phyloP scores from a whole-genome alignment of 2,888 invertebrate genomes.

The Sabatieria punctata region DNA sequence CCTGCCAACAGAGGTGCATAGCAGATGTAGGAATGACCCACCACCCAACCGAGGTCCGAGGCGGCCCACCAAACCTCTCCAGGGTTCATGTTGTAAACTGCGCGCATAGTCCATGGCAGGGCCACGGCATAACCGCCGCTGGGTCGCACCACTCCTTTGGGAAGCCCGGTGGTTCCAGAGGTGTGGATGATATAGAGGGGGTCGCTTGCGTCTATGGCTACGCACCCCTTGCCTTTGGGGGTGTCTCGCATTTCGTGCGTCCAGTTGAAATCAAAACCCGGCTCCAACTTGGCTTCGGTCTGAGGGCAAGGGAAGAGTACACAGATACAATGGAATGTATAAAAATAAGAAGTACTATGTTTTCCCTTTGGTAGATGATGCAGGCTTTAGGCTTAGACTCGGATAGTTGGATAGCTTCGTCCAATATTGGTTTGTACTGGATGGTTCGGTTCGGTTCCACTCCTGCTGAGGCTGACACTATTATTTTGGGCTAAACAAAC shows the following conservation, averaged over 20 bases:
- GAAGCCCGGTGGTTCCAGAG: constrained; percentile 40
- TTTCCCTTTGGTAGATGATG: constrained; percentile 61
- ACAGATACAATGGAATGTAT: no score
- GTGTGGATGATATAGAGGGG: constrained; percentile 81
- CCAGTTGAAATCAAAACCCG: constrained; percentile 55
- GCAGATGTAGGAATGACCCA: constrained; percentile 83
- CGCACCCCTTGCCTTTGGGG: constrained; percentile 52
- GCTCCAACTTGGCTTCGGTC: constrained; percentile 23
- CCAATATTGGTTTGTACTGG: constrained; percentile 58
- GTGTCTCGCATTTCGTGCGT: constrained; percentile 49
- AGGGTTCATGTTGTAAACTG: constrained; percentile 50
- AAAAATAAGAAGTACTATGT: constrained; percentile 38
- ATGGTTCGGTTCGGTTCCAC: constrained; percentile 69
- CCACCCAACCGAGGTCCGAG: constrained; percentile 53
- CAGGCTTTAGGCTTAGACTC: constrained; percentile 56
- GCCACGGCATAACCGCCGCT: constrained; percentile 71
- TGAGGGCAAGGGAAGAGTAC: constrained; percentile 14
- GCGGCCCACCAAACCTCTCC: constrained; percentile 74
- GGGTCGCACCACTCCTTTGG: constrained; percentile 62
- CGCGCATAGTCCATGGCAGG: constrained; percentile 63
- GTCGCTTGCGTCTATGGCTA: constrained; percentile 68
- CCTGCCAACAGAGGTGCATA: constrained; percentile 41
- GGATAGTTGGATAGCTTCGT: constrained; percentile 56
- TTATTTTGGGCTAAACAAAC: constrained; percentile 51
- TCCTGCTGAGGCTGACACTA: constrained; percentile 76